Evolutionary conservation across 2,113 vertebrate species (phyloP).

Genomic region (Heterocephalus glaber): DNA sequence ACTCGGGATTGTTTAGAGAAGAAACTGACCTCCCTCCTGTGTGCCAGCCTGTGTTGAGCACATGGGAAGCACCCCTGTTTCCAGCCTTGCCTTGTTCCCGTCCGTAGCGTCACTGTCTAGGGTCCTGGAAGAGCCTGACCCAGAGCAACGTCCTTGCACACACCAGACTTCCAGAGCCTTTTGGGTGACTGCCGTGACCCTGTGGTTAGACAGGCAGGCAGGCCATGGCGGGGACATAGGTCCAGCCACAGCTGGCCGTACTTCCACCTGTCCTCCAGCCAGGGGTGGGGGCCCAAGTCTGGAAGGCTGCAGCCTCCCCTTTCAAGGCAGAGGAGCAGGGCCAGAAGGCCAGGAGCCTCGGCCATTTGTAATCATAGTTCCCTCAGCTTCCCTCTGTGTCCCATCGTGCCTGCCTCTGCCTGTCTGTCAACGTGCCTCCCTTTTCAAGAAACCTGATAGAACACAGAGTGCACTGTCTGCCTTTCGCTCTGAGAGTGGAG

Average conservation of each 20-base stretch:
- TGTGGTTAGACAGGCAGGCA: not conserved
- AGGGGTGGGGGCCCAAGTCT: rapidly evolving
- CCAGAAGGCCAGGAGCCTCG: no score
- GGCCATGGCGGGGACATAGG: not conserved
- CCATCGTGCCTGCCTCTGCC: not conserved
- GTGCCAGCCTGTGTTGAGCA: not conserved
- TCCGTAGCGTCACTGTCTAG: not conserved
- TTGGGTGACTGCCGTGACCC: not conserved
- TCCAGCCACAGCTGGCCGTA: not conserved
- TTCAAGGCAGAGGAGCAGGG: not conserved
- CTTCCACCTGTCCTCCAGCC: not conserved
- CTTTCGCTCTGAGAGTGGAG: slow-evolving; percentile 20
- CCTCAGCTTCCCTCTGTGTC: not conserved
- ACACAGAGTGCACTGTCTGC: slow-evolving; percentile 1
- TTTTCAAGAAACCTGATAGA: slow-evolving; percentile 52
- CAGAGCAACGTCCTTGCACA: no score
- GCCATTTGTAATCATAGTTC: no score
- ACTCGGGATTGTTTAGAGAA: not conserved
- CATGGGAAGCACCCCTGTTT: rapidly evolving
- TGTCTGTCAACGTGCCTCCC: slow-evolving; percentile 44
- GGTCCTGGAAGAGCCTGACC: not conserved
- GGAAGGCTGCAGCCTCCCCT: not conserved
- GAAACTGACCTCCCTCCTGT: not conserved
- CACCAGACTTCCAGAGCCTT: not conserved
- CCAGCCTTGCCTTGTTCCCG: not conserved